Conservation (phyloP, 2,113 vertebrate species). For the Catagonus wagneri region DNA sequence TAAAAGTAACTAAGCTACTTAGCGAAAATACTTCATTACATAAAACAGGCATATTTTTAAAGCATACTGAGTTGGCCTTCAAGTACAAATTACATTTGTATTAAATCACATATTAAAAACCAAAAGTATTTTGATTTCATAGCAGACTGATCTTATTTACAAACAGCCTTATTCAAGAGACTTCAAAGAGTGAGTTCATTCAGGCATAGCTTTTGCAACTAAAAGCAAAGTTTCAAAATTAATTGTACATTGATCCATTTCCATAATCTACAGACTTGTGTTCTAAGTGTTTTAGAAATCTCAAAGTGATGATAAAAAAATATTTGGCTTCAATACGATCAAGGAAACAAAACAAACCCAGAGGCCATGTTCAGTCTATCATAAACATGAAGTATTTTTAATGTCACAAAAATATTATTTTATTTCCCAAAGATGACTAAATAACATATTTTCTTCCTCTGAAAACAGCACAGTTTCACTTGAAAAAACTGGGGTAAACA, state of each 20-base stretch:
- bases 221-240: slow-evolving; percentile 21
- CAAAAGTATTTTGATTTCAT: slow-evolving; percentile 16
- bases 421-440: not conserved
- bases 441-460: not conserved
- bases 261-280: not conserved
- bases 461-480: not conserved
- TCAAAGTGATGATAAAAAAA: slow-evolving; percentile 42
- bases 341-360: not conserved
- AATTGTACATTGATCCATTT: not conserved
- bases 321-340: not conserved
- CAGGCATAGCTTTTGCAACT: not conserved
- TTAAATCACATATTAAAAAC: slow-evolving; percentile 7
- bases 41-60: slow-evolving; percentile 22
- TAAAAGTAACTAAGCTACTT: not conserved
- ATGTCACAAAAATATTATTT: not conserved
- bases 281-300: not conserved
- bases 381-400: slow-evolving; percentile 13
- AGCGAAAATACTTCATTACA: not conserved
- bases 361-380: not conserved
- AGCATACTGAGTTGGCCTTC: not conserved
- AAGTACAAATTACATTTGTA: not conserved
- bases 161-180: not conserved
- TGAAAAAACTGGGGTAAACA: not conserved
- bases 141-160: not conserved
- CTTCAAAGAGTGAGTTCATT: not conserved